Evolutionary conservation across 1,140 invertebrate species (phyloP).

Genomic region (Steinernema feltiae): DNA sequence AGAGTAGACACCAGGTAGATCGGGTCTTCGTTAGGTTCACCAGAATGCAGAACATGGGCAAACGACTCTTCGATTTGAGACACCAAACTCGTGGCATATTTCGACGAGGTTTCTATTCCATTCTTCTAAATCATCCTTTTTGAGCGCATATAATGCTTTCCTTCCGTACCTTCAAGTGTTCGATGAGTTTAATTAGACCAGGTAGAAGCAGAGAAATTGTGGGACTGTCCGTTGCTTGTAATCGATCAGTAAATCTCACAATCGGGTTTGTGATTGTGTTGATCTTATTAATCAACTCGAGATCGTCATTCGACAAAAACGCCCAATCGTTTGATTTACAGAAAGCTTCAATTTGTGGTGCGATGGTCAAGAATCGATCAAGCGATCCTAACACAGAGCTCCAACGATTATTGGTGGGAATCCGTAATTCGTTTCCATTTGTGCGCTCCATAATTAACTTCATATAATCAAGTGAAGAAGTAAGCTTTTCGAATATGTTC

Average conservation of each 20-base stretch:
- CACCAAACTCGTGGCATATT: not conserved
- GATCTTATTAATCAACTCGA: not conserved
- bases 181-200: not conserved
- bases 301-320: not conserved
- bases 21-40: not conserved
- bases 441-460: not conserved
- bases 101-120: not conserved
- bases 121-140: not conserved
- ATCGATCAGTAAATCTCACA: not conserved
- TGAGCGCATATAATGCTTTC: not conserved
- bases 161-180: not conserved
- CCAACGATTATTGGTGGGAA: not conserved
- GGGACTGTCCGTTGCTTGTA: not conserved
- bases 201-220: not conserved
- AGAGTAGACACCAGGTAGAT: constrained; percentile 4
- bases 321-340: not conserved
- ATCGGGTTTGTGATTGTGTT: not conserved
- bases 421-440: not conserved
- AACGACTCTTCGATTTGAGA: not conserved
- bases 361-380: not conserved
- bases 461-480: not conserved
- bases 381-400: not conserved
- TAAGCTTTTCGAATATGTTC: not conserved
- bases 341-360: not conserved
- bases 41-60: not conserved